phyloP scores from a whole-genome alignment of 2,113 vertebrate genomes.

The Ceratotherium simum region DNA sequence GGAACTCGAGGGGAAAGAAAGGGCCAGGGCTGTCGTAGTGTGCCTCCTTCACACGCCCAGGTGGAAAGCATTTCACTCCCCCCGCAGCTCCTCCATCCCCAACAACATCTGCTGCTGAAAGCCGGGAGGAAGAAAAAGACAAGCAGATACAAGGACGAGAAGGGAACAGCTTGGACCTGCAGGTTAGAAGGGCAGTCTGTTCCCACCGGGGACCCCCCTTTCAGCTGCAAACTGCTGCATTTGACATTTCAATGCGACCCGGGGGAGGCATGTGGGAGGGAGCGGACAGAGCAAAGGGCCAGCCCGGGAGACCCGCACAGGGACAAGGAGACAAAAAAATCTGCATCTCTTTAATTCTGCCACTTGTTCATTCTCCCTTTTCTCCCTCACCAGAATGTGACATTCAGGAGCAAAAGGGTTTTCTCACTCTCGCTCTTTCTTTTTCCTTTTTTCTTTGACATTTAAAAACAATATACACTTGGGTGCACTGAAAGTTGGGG shows the following conservation, averaged over 20 bases:
- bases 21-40: slow-evolving; percentile 34
- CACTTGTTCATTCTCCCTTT: slow-evolving; percentile 65
- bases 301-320: slow-evolving; percentile 59
- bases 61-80: slow-evolving; percentile 82
- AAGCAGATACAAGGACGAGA: slow-evolving; percentile 83
- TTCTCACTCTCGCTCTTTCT: background rate
- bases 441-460: slow-evolving; percentile 71
- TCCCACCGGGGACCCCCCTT: slow-evolving; percentile 93
- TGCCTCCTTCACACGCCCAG: slow-evolving; percentile 80
- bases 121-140: slow-evolving; percentile 82
- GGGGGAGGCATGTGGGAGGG: slow-evolving; percentile 75
- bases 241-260: slow-evolving; percentile 91
- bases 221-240: slow-evolving; percentile 88
- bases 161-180: slow-evolving; percentile 84
- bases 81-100: slow-evolving; percentile 67
- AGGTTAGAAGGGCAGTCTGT: slow-evolving; percentile 93
- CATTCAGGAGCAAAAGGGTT: slow-evolving; percentile 72
- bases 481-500: slow-evolving; percentile 27
- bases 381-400: slow-evolving; percentile 56
- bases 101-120: slow-evolving; percentile 86
- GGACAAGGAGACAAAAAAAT: slow-evolving; percentile 76
- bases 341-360: slow-evolving; percentile 82
- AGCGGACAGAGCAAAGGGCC: background rate
- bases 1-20: slow-evolving; percentile 51
- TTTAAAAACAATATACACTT: slow-evolving; percentile 73